These are phyloP conservation scores for Prunella himalayana DNA, from an alignment of 2,113 vertebrate species.

Conservation along the genomic window DNA sequence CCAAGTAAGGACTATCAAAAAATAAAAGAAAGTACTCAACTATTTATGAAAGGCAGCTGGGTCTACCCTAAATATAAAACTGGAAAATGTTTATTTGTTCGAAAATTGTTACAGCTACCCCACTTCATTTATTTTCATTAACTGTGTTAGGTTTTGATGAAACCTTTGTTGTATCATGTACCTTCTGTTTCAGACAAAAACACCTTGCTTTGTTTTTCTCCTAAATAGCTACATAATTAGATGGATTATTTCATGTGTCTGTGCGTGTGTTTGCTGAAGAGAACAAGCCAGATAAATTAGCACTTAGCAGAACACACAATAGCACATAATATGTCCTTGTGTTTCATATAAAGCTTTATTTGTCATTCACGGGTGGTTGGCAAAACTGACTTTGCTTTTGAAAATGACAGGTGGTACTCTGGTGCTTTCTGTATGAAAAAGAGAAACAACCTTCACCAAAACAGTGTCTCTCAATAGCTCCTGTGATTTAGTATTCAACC, in stretches of 20 bases:
- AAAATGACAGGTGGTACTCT: slow-evolving; percentile 87
- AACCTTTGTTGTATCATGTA: slow-evolving; percentile 78
- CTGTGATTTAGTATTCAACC: slow-evolving; percentile 71
- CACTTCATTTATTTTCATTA: slow-evolving; percentile 76
- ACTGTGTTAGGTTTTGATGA: slow-evolving; percentile 68
- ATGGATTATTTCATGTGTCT: slow-evolving; percentile 81
- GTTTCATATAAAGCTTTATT: slow-evolving; percentile 84
- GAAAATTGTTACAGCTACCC: slow-evolving; percentile 71
- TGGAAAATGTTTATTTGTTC: slow-evolving; percentile 79
- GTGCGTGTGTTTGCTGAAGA: slow-evolving; percentile 78
- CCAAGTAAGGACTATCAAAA: slow-evolving; percentile 75
- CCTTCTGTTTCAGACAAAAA: slow-evolving; percentile 74
- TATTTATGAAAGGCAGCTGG: slow-evolving; percentile 80
- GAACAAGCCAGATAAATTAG: slow-evolving; percentile 88
- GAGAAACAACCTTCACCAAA: slow-evolving; percentile 74
- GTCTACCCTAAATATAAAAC: slow-evolving; percentile 74
- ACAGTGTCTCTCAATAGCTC: slow-evolving; percentile 71
- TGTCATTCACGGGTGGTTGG: slow-evolving; percentile 83
- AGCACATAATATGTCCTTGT: slow-evolving; percentile 82
- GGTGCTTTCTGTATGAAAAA: slow-evolving; percentile 74
- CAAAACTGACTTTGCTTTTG: slow-evolving; percentile 85
- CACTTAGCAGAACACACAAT: slow-evolving; percentile 83
- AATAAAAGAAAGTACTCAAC: slow-evolving; percentile 73
- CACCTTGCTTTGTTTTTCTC: slow-evolving; percentile 80
- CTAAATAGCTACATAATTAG: slow-evolving; percentile 85